A percentile compares a stretch with the other conserved stretches of the same genome.
These are phyloP conservation scores for Venturia canescens DNA, from an alignment of 1,140 invertebrate genomes.

Conservation along the genomic window DNA sequence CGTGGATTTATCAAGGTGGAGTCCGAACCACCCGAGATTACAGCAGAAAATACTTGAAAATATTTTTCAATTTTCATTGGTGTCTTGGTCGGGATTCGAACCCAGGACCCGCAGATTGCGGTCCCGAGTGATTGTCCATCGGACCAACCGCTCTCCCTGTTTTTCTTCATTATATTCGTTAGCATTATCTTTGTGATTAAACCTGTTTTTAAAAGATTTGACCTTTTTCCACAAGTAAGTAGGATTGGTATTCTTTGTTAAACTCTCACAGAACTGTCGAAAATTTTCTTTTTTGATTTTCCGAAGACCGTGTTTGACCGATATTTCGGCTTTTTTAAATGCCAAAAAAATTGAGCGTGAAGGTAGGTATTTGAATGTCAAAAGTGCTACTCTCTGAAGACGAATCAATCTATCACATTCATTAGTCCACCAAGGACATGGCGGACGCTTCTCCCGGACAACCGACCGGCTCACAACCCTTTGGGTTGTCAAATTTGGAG, in stretches of 20 bases:
- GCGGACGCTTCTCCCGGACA: not conserved
- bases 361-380: not conserved
- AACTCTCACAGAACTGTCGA: not conserved
- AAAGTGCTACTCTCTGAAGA: not conserved
- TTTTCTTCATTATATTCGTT: not conserved
- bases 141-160: too few species aligned
- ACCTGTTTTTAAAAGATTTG: too few species aligned
- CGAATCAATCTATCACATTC: conserved; percentile 1
- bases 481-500: not conserved
- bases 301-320: not conserved
- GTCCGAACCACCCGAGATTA: too few species aligned
- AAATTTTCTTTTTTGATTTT: not conserved
- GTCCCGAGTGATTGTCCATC: too few species aligned
- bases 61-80: too few species aligned
- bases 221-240: conserved; percentile 18
- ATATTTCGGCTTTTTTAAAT: not conserved
- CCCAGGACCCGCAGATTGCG: too few species aligned
- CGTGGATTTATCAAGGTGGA: too few species aligned
- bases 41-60: too few species aligned
- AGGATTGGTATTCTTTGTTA: not conserved
- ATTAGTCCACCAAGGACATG: not conserved
- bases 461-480: not conserved
- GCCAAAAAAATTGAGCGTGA: not conserved
- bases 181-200: not conserved
- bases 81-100: too few species aligned